Base-by-base conservation (phyloP, 2,113 vertebrate species). In the Rhinolophus ferrumequinum region DNA sequence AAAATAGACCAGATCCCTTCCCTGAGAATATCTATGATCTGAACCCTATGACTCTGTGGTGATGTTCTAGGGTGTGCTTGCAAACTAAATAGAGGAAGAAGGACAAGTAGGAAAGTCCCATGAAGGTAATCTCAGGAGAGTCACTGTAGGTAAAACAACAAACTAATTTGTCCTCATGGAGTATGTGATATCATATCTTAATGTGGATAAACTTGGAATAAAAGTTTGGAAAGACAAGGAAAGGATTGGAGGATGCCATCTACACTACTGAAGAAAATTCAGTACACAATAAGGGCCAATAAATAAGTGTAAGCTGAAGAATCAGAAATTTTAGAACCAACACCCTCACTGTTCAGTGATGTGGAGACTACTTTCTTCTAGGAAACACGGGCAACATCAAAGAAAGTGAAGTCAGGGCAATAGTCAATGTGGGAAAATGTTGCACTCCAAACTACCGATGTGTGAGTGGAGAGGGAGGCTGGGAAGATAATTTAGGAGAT, bases 291-390 rank as follows among this genome's bases (percentile, higher is more conserved):
- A 22, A 72, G 38, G 19, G 13, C 6, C 10, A 80, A 33, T 60
- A 76, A 88, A 67, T 86, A 44, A 79, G 79, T 91, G 94, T 91
- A 82, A 86, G 30, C 18, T 33, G 5, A 88, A 85, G 28, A 72
- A 73, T 67, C 33, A 73, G 44, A 21, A 66, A 60, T 70, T 62
- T 96, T 80, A 58, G 62, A 86, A 41, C 67, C 26, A 52, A 50
- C 5, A 41, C 10, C 15, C 6, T 88, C 4, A 52, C 60, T 73
- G 44, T 18, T 1, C 11, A 58, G 1, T 15, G 76, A 38, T 28
- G 26, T 69, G 15, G 67, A 92, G 92, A 79, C 26, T 82, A 26
- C 6, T 86, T 88, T 75, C 21, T 5, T 66, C 54, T 30, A 2
- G 33, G 41, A 38, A 38, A 50, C 30, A 13, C 1, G 4, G 21